Evolutionary conservation across 2,888 invertebrate genomes (phyloP).

Genomic region (Drosophila diplacantha): DNA sequence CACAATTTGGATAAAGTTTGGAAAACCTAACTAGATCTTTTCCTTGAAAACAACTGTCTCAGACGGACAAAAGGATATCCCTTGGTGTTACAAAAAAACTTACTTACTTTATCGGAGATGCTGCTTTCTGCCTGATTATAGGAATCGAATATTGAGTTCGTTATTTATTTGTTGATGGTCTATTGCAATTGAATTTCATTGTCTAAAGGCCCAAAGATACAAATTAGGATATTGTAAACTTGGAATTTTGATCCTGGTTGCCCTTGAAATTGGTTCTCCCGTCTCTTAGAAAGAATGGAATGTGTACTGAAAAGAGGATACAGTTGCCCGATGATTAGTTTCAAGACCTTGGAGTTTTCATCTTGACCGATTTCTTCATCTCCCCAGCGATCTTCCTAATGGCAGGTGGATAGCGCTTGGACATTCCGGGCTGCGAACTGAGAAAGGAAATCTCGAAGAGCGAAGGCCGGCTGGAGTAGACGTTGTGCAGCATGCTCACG

Average conservation of each 20-base stretch:
- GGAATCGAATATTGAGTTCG: slow-evolving; percentile 9
- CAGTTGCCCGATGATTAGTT: not conserved
- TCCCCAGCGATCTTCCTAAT: slow-evolving; percentile 60
- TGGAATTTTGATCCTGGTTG: slow-evolving; percentile 8
- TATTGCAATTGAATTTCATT: slow-evolving; percentile 12
- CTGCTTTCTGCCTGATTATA: not conserved
- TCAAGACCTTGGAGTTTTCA: slow-evolving; percentile 8
- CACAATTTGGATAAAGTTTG: not conserved
- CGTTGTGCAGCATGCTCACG: slow-evolving; percentile 67
- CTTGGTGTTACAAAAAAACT: not conserved
- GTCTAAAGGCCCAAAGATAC: not conserved
- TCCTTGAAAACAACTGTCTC: not conserved
- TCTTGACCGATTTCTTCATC: slow-evolving; percentile 51
- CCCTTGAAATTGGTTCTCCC: not conserved
- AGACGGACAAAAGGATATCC: not conserved
- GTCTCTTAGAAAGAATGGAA: not conserved
- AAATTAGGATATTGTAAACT: not conserved
- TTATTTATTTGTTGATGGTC: slow-evolving; percentile 39
- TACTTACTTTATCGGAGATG: not conserved
- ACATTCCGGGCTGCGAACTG: slow-evolving; percentile 64
- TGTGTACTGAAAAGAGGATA: not conserved
- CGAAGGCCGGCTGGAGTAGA: slow-evolving; percentile 68
- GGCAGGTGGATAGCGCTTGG: slow-evolving; percentile 62
- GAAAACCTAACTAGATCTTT: not conserved
- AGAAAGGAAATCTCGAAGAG: slow-evolving; percentile 73